Base-by-base conservation (phyloP, 2,113 vertebrate species). In the Sinocyclocheilus maitianheensis region DNA sequence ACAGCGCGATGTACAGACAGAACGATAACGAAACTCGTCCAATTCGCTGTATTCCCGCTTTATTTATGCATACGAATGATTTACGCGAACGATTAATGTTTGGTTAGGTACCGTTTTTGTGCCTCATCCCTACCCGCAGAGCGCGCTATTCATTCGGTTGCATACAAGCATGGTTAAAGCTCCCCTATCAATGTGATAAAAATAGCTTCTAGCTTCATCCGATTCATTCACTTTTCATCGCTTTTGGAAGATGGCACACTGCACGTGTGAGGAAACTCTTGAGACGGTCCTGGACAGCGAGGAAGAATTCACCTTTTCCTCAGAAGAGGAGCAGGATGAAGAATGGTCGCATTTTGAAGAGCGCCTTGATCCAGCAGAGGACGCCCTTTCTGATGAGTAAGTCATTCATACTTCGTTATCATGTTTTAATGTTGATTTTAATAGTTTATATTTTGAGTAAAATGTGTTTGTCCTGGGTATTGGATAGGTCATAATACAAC, bases 211-310 rank as follows among this genome's bases (percentile, higher is more conserved):
- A 48, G 72, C 43, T 75, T 75, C 43, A 75, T 75, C 5, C 37
- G 43, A 75, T 75, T 75, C 37, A 75, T 75, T 75, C 40, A 75
- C 43, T 75, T 75, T 75, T 75, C 72, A 75, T 75, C 72, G 72
- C 72, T 75, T 75, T 75, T 75, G 72, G 72, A 48, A 48, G 72
- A 75, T 75, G 72, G 4, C 43, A 75, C 43, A 48, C 22, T 48
- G 43, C 72, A 75, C 72, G 43, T 72, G 69, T 72, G 34, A 72
- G 69, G 69, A 40, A 72, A 16, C 72, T 75, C 11, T 1, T 40
- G 11, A 14, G 72, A 48, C 55, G 55, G 55, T 7, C 72, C 12
- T 75, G 37, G 72, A 75, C 43, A 75, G 72, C 5, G 72, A 75
- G 10, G 40, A 75, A 14, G 40, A 75, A 40, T 11, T 72, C 69